Percentiles rank a stretch among this genome's conserved stretches.
Evolutionary conservation across 2,888 invertebrate species (phyloP).

Genomic region (Mycogona germanica): DNA sequence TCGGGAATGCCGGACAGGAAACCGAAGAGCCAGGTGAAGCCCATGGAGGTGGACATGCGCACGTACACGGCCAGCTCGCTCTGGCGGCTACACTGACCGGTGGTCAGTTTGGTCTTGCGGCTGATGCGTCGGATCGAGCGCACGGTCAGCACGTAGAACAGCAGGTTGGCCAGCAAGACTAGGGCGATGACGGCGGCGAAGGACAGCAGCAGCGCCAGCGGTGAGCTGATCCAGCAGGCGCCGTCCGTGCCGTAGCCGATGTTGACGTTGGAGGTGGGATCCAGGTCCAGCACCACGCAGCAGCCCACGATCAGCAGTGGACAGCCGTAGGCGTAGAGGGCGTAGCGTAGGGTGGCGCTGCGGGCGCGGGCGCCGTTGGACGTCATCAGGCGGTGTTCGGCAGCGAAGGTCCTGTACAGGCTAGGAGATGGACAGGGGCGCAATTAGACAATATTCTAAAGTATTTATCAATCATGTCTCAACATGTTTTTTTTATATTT

Average conservation of each 20-base stretch:
- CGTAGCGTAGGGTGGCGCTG: no score
- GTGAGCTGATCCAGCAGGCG: slow-evolving; percentile 27
- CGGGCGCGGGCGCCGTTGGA: no score
- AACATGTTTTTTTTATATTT: no score
- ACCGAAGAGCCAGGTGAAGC: slow-evolving; percentile 29
- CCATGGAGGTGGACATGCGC: slow-evolving; percentile 26
- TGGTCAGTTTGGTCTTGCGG: slow-evolving; percentile 7
- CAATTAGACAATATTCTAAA: no score
- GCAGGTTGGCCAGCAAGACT: slow-evolving; percentile 24
- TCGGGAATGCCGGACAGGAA: slow-evolving; percentile 22
- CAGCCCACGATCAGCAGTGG: slow-evolving; percentile 31
- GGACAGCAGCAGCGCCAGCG: slow-evolving; percentile 23
- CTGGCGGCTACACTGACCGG: slow-evolving; percentile 14
- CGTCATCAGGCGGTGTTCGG: no score
- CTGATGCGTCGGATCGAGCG: slow-evolving; percentile 22
- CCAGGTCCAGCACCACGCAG: slow-evolving; percentile 29
- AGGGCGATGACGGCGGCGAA: slow-evolving; percentile 26
- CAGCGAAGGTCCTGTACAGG: no score
- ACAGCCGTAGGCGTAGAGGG: slow-evolving; percentile 31
- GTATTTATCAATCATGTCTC: no score
- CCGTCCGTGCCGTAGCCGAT: slow-evolving; percentile 24
- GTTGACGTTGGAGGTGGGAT: slow-evolving; percentile 13
- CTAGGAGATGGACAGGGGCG: no score
- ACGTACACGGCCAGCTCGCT: slow-evolving; percentile 25
- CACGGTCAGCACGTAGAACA: slow-evolving; percentile 25